Conservation (phyloP, 2,113 vertebrate species). For the Catharus bicknelli region DNA sequence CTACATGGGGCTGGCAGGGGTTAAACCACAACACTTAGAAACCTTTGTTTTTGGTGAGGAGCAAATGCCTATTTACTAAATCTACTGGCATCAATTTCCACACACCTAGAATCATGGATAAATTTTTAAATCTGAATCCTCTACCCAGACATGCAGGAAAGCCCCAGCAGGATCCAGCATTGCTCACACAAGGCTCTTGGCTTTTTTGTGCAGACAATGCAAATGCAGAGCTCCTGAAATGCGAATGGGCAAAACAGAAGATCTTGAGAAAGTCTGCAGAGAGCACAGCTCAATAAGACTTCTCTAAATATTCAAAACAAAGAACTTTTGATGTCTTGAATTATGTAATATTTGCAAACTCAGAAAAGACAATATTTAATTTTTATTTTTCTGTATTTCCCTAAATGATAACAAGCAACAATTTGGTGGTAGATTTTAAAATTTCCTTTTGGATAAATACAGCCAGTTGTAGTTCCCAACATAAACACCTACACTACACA, state of each 20-base stretch:
- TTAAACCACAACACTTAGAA: not conserved
- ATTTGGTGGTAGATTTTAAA: not conserved
- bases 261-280: not conserved
- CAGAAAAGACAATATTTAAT: not conserved
- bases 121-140: not conserved
- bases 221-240: not conserved
- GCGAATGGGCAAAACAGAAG: rapidly evolving
- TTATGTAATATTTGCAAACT: not conserved
- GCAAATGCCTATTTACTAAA: not conserved
- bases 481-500: not conserved
- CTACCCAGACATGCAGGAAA: not conserved
- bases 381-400: not conserved
- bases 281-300: not conserved
- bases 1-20: not conserved
- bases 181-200: not conserved
- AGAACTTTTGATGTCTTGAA: not conserved
- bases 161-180: not conserved
- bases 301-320: not conserved
- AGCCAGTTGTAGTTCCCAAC: not conserved
- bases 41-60: not conserved
- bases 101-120: not conserved
- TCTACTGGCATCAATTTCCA: not conserved
- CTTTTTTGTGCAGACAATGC: not conserved
- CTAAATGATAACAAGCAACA: not conserved
- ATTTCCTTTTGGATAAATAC: not conserved